Percentiles rank a stretch among this genome's conserved stretches.
Evolutionary conservation across 2,113 vertebrate species (phyloP).

Genomic region (Himantopus leucocephalus): DNA sequence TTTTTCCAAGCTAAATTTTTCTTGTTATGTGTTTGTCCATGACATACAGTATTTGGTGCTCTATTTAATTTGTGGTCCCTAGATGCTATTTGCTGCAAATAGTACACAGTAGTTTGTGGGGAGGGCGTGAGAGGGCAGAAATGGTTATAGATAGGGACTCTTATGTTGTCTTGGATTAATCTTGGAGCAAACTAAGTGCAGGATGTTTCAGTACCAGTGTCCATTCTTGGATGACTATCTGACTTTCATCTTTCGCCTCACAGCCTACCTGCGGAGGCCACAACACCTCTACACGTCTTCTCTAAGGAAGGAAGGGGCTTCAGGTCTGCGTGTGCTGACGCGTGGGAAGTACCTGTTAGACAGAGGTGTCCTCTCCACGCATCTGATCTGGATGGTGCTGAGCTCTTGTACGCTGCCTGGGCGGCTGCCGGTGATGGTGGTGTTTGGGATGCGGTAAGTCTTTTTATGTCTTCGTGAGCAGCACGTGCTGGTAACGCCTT

Average conservation of each 20-base stretch:
- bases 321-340: not conserved
- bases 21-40: not conserved
- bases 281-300: not conserved
- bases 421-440: slow-evolving; percentile 75
- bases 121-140: not conserved
- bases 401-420: slow-evolving; percentile 89
- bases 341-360: slow-evolving; percentile 81
- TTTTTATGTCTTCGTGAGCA: slow-evolving; percentile 89
- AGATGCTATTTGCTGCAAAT: not conserved
- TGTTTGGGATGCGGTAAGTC: slow-evolving; percentile 86
- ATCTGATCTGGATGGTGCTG: slow-evolving; percentile 93
- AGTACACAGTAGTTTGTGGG: not conserved
- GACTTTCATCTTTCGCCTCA: not conserved
- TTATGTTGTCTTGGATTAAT: not conserved
- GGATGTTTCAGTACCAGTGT: not conserved
- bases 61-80: not conserved
- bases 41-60: not conserved
- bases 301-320: not conserved
- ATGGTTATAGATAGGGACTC: not conserved
- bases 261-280: not conserved
- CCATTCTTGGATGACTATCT: not conserved
- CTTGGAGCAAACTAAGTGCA: not conserved
- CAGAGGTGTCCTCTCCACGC: slow-evolving; percentile 83
- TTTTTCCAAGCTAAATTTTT: not conserved
- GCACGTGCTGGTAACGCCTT: slow-evolving; percentile 85